Evolutionary conservation across 2,113 vertebrate genomes (phyloP).

Genomic region (Passer domesticus): DNA sequence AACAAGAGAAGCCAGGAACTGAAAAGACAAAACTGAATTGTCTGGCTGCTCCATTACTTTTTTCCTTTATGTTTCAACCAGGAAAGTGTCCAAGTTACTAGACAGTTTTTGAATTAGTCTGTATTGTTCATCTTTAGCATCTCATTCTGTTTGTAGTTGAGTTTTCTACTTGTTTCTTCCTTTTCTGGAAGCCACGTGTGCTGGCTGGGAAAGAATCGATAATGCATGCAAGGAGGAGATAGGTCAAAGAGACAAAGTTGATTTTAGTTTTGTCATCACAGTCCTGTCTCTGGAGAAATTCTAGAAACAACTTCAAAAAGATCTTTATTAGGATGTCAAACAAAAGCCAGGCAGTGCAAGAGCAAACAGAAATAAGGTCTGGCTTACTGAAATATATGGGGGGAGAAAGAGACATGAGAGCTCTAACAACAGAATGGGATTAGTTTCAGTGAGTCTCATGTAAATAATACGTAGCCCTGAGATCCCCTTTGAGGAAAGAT

Average conservation of each 20-base stretch:
- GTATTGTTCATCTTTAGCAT: conserved; percentile 7
- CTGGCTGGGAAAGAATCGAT: neutral
- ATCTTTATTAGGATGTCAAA: conserved; percentile 26
- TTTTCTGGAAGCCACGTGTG: conserved; percentile 27
- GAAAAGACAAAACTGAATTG: neutral
- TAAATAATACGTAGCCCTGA: neutral
- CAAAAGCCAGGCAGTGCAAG: conserved; percentile 25
- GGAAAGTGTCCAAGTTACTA: neutral
- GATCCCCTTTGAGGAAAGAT: neutral
- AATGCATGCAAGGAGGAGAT: neutral
- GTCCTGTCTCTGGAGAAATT: conserved; percentile 28
- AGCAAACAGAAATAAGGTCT: conserved; percentile 13
- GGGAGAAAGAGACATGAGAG: neutral
- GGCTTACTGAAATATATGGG: neutral
- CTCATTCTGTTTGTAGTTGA: neutral
- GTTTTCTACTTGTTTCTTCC: neutral
- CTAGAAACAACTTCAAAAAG: conserved; percentile 45
- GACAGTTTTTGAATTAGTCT: neutral
- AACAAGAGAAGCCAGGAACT: neutral
- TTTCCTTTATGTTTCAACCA: conserved; percentile 43
- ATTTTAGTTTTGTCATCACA: conserved; percentile 1
- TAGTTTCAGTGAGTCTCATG: neutral
- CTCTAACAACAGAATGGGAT: conserved; percentile 15
- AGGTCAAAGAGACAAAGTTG: neutral
- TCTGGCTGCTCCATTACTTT: neutral